Evolutionary conservation across 2,797 vertebrate genomes (phyloP).

Genomic region (Tiaroga cobitis): DNA sequence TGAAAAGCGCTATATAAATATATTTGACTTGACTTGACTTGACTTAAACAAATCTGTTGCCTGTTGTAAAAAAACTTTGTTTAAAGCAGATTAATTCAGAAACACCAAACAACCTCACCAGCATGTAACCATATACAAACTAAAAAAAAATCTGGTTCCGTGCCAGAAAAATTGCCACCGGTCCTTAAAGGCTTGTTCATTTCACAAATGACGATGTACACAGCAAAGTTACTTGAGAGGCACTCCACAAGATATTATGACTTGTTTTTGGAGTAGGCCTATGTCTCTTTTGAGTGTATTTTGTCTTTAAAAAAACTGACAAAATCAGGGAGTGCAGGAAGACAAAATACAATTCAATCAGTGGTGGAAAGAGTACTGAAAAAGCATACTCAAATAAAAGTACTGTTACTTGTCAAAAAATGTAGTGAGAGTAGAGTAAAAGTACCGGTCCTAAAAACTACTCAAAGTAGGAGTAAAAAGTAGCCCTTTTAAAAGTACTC

Average conservation of each 20-base stretch:
- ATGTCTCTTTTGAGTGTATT: neutral
- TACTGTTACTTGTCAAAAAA: too few species aligned
- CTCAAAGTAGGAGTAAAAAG: too few species aligned
- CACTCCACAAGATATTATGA: neutral
- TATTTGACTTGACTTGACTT: too few species aligned
- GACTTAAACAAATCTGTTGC: constrained; percentile 36
- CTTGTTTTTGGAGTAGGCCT: neutral
- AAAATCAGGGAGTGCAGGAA: neutral
- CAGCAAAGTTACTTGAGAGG: neutral
- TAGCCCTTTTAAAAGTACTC: too few species aligned
- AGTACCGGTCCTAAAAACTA: too few species aligned
- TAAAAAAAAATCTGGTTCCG: neutral
- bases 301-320: neutral
- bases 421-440: too few species aligned
- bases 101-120: neutral
- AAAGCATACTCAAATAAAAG: too few species aligned
- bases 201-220: neutral
- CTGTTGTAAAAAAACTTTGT: constrained; percentile 31
- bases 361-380: too few species aligned
- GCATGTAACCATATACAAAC: neutral
- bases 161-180: neutral
- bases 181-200: neutral
- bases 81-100: constrained; percentile 31
- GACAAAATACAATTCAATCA: neutral
- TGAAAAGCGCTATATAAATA: too few species aligned